Evolutionary conservation across 2,888 invertebrate genomes (phyloP), one percentile per base, ranked within the genome.

Genomic region (Ischnus inquisitorius): DNA sequence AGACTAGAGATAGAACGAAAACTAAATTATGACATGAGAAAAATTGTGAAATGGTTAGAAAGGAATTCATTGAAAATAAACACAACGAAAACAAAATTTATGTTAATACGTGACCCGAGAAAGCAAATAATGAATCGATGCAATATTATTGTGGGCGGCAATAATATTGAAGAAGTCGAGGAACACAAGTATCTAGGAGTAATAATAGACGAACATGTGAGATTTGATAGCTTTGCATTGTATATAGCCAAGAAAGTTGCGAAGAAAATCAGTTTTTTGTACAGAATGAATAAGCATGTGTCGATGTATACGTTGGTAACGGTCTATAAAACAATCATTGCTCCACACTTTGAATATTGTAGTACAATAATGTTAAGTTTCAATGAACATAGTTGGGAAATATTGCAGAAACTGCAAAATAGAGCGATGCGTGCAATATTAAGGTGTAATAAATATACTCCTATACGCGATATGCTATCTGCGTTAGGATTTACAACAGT

Each of bases 311-410:
- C 46, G n/a, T 4, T 14, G 1, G n/a, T 48, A 14, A 48, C 60
- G 5, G 54, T 82, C 2, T 84, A 84, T 69, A 79, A 80, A 51
- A n/a, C 82, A 69, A 81, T 85, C 19, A 75, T 86, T 6, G 84
- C 77, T 19, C 86, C 84, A 12, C 83, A 84, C 60, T 78, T 84
- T n/a, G 79, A 85, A 54, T 85, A 85, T 43, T 86, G 82, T 54
- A 64, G 74, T 16, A 78, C 77, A 16, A 28, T 82, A n/a, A 43
- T 84, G 65, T 22, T 86, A 10, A 43, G n/a, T n/a, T 39, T 1
- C n/a, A 48, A 16, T 4, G n/a, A 14, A 4, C 14, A 48, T 4
- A 48, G 3, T n/a, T n/a, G 14, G 46, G 46, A 48, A 48, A 48
- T 14, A 14, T 2, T 48, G 2, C 46, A 48, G 3, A 48, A 48